Evolutionary conservation across 2,888 invertebrate species (phyloP), one percentile per base, ranked within the genome.

Genomic region (Blastobasis adustella): DNA sequence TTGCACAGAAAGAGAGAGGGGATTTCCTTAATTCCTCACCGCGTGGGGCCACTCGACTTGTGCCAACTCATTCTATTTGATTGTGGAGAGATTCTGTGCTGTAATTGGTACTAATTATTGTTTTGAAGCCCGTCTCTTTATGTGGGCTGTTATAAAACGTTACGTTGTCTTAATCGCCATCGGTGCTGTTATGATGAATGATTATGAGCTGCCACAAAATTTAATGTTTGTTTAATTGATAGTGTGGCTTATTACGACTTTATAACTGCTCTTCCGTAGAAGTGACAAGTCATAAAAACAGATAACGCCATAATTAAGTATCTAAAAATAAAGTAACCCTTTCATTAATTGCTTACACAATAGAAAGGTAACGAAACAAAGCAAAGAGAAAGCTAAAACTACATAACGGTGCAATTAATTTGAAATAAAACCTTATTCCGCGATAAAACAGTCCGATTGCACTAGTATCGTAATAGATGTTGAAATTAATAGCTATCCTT

Each of bases 101-200:
- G 79, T 86, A 86, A 87, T 85, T 85, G 79, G 76, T 79, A 73
- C 77, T 84, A 84, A 87, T 84, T 84, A 83, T 79, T 83, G 77
- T 85, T 85, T 83, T 76, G 73, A 78, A 70, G 73, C 68, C 71
- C 72, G 68, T 72, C 70, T 71, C 57, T 66, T 65, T 69, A 42
- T 68, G 68, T 64, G 60, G 62, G 54, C 59, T 68, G 65, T 66
- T 69, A 68, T 68, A 65, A 71, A 66, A 69, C 60, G 63, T 66
- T 60, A 59, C 62, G 61, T 62, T 58, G 58, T 62, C 59, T 59
- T 59, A 60, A 58, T 61, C 58, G 57, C 58, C 55, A 59, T 58
- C 59, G 54, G 55, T 59, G 58, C 57, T 63, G 56, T 62, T 65
- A 60, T 64, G 58, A 61, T 60, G 54, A 56, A 62, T 62, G 58